Evolutionary conservation across 2,797 vertebrate genomes (phyloP).

Genomic region (Gymnodraco acuticeps): DNA sequence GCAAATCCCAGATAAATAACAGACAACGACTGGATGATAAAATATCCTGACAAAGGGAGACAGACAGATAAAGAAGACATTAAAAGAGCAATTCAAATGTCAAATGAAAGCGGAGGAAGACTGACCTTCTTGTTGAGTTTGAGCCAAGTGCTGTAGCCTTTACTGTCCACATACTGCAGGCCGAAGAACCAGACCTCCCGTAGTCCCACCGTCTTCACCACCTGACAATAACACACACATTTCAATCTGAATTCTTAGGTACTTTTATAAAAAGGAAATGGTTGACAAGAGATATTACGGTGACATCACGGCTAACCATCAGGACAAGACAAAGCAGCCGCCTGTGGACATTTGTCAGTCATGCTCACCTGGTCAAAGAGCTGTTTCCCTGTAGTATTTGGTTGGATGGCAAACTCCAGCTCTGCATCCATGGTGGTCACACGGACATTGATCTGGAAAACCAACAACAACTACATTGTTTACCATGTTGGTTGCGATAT

Average conservation of each 20-base stretch:
- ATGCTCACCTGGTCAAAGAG: constrained; percentile 95
- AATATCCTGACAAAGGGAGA: constrained; percentile 1
- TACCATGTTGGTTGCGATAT: neutral
- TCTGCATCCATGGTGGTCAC: constrained; percentile 99
- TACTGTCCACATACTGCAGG: constrained; percentile 96
- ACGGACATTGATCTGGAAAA: constrained; percentile 93
- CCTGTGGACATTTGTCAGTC: neutral
- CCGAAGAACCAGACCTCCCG: constrained; percentile 99
- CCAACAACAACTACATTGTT: neutral
- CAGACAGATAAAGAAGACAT: rapidly evolving
- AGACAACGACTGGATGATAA: neutral
- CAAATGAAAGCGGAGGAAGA: neutral
- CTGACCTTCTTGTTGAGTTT: constrained; percentile 98
- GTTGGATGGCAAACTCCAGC: constrained; percentile 97
- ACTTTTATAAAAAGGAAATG: neutral
- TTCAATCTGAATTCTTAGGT: rapidly evolving
- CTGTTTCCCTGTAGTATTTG: constrained; percentile 97
- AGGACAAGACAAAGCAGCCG: neutral
- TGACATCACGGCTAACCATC: neutral
- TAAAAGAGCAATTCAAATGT: too few relatives aligned
- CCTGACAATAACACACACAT: constrained; percentile 79
- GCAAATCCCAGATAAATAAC: constrained; percentile 27
- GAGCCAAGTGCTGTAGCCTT: constrained; percentile 97
- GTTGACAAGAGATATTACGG: neutral
- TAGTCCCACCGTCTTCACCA: constrained; percentile 97